Conservation (phyloP, 2,113 vertebrate genomes). For the Clupea harengus region DNA sequence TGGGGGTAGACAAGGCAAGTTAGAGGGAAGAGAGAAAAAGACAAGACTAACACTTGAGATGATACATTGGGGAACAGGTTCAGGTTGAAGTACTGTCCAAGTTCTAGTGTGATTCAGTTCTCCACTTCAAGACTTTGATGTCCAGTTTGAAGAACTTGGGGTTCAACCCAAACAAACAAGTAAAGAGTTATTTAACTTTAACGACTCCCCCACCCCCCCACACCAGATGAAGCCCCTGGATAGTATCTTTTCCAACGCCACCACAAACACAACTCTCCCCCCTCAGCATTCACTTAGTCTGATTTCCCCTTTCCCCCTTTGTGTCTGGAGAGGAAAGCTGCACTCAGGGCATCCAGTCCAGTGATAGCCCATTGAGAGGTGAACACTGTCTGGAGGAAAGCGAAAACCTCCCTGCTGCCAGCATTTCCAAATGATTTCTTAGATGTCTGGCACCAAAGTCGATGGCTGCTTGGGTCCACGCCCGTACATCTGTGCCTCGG, state of each 20-base stretch:
- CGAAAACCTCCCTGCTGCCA: constrained; percentile 56
- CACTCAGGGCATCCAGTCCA: not conserved
- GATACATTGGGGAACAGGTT: constrained; percentile 4
- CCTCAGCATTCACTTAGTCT: not conserved
- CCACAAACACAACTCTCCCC: not conserved
- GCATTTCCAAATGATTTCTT: constrained; percentile 60
- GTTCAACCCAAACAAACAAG: constrained; percentile 7
- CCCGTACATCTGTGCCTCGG: constrained; percentile 59
- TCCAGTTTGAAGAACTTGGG: not conserved
- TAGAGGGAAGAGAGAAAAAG: constrained; percentile 28
- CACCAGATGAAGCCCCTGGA: not conserved
- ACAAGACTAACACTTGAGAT: constrained; percentile 17
- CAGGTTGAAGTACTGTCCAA: constrained; percentile 9
- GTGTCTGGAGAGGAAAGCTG: not conserved
- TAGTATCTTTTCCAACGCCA: not conserved
- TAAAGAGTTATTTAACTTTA: constrained; percentile 8
- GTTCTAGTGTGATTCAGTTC: not conserved
- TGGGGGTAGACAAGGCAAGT: constrained; percentile 28
- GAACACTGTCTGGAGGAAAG: constrained; percentile 47
- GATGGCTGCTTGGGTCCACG: constrained; percentile 51
- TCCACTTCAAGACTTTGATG: not conserved
- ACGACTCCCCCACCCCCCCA: not conserved
- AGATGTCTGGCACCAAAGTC: constrained; percentile 51
- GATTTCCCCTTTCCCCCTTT: not conserved
- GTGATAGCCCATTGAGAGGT: constrained; percentile 49